Conservation (phyloP, 2,113 vertebrate species). For the Seriola dumerili region DNA sequence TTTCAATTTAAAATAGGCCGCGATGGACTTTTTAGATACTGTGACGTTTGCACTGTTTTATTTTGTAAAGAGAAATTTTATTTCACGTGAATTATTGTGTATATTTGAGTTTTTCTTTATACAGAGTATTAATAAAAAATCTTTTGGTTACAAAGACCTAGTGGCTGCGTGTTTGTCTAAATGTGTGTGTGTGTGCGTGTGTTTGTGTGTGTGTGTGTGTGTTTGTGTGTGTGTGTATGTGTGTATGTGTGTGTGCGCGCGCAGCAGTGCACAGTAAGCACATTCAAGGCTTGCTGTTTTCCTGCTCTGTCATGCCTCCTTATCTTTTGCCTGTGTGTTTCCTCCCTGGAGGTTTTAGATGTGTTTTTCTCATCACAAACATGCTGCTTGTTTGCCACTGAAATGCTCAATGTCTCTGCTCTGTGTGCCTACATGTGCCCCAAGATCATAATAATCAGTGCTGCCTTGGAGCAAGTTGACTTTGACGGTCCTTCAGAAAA, state of each 20-base stretch:
- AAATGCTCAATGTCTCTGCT: neutral
- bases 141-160: neutral
- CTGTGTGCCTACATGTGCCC: neutral
- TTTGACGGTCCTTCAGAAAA: neutral
- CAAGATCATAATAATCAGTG: neutral
- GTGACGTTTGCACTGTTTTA: slow-evolving; percentile 72
- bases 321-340: slow-evolving; percentile 64
- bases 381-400: slow-evolving; percentile 9
- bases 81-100: slow-evolving; percentile 4
- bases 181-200: slow-evolving; percentile 3
- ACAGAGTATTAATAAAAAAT: slow-evolving; percentile 27
- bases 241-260: neutral
- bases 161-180: neutral
- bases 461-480: neutral
- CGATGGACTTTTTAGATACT: slow-evolving; percentile 39
- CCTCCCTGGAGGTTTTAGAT: slow-evolving; percentile 59
- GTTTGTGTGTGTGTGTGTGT: neutral
- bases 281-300: slow-evolving; percentile 53
- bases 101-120: slow-evolving; percentile 26
- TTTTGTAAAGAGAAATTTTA: neutral
- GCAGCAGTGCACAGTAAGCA: slow-evolving; percentile 50
- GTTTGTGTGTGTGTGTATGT: no score
- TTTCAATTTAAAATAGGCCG: no score
- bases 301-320: slow-evolving; percentile 54
- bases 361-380: slow-evolving; percentile 31